Percentiles rank a stretch among this genome's conserved stretches.
phyloP scores from a whole-genome alignment of 1,140 invertebrate species.

The Arctopsyche grandis region DNA sequence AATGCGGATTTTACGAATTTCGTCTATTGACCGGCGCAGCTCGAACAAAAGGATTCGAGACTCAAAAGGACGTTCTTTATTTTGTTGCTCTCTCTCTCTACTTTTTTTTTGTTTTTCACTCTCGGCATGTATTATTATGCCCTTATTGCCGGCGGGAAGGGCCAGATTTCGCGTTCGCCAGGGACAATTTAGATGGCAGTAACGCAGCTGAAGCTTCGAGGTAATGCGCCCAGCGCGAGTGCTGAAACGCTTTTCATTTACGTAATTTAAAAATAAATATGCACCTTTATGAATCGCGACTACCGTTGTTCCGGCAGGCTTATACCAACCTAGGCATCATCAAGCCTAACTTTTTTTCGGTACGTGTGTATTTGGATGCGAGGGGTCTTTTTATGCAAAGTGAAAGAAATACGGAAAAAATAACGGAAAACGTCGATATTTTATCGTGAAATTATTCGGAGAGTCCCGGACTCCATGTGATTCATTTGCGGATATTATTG shows the following conservation, averaged over 20 bases:
- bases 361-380: constrained; percentile 8
- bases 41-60: background rate
- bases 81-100: background rate
- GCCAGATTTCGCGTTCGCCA: background rate
- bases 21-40: constrained; percentile 4
- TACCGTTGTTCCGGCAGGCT: background rate
- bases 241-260: constrained; percentile 46
- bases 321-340: background rate
- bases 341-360: background rate
- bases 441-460: constrained; percentile 17
- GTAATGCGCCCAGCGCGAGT: background rate
- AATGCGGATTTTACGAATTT: background rate
- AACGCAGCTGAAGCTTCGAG: background rate
- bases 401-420: background rate
- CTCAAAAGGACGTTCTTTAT: background rate
- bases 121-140: background rate
- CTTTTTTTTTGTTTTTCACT: no score
- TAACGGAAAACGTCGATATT: constrained; percentile 20
- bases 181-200: background rate
- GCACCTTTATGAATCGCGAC: constrained; percentile 50
- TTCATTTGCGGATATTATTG: constrained; percentile 20
- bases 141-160: background rate
- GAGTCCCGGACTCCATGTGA: background rate
- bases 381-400: background rate
- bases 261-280: constrained; percentile 54